Base-by-base conservation (phyloP, 2,113 vertebrate species). In the Rhinichthys klamathensis region DNA sequence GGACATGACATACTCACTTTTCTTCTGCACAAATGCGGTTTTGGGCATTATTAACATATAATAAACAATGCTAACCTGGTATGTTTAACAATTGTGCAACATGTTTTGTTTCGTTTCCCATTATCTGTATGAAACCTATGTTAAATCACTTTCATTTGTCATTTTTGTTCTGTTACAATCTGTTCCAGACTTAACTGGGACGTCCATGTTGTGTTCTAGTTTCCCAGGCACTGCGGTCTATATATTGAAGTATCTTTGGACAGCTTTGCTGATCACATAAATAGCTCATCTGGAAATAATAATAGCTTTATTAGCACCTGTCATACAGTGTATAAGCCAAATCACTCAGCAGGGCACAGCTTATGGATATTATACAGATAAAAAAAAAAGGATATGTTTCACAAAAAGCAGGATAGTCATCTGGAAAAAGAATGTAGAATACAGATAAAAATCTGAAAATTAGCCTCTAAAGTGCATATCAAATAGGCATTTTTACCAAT, bases 291-390 rank as follows among this genome's bases (percentile, higher is more conserved):
- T 79, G 67, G 38, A 58, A 70, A 77, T 41, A 51, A 69, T 51
- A 60, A 51, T 54, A 84, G 54, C 65, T 80, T 83, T 84, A 84
- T 84, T 85, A 76, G 38, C 35, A 75, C 60, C 60, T 76, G 70
- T 78, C 83, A 82, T 85, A 78, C 82, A 87, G 56, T 65, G 65
- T 76, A 82, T 32, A 56, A 69, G 73, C 67, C 56, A 78, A 72
- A 54, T 44, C 67, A 80, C 12, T 80, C n/a, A 63, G 63, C 32
- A 73, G 56, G 63, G 72, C 61, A 78, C 2, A 70, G 56, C 56
- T 56, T 60, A 67, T 46, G 41, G 27, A 21, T 32, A 30, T 76
- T 10, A 58, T 60, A 13, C 1, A 77, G 65, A 79, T 51, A 25
- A 61, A 74, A 56, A 58, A 70, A 60, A 84, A 73, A n/a, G 6